Evolutionary conservation across 2,888 invertebrate species (phyloP).

Genomic region (Lucinisca nassula): DNA sequence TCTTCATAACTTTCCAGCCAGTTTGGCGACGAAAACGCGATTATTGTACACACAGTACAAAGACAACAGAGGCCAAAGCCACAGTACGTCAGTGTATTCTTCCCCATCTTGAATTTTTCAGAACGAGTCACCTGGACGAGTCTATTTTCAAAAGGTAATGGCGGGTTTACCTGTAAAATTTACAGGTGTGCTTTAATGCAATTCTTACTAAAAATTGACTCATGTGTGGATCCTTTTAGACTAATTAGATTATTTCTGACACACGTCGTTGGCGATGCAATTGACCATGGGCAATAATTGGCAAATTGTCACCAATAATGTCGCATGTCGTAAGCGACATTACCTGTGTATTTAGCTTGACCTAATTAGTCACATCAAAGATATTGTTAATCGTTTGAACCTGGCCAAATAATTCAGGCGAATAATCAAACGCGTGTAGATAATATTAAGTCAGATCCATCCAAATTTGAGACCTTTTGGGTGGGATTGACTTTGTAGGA

Average conservation of each 20-base stretch:
- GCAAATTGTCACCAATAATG: not conserved
- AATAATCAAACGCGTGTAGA: too few relatives aligned
- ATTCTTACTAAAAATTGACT: not conserved
- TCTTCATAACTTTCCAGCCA: slow-evolving; percentile 80
- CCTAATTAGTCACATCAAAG: slow-evolving; percentile 52
- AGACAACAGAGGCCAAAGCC: slow-evolving; percentile 49
- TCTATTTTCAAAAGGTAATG: slow-evolving; percentile 38
- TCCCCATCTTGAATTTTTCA: slow-evolving; percentile 63
- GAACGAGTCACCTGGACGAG: slow-evolving; percentile 43
- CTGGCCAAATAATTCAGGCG: too few relatives aligned
- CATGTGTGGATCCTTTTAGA: too few relatives aligned
- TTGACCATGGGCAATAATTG: not conserved
- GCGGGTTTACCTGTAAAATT: slow-evolving; percentile 16
- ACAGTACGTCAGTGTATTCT: slow-evolving; percentile 55
- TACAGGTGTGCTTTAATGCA: not conserved
- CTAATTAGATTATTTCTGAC: not conserved
- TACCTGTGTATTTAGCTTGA: slow-evolving; percentile 49
- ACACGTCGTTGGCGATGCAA: not conserved
- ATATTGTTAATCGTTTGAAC: too few relatives aligned
- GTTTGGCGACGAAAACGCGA: slow-evolving; percentile 79
- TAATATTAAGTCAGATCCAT: too few relatives aligned
- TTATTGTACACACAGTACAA: slow-evolving; percentile 54
- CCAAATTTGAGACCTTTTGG: too few relatives aligned
- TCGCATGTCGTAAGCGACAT: slow-evolving; percentile 27
- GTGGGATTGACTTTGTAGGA: too few relatives aligned